Evolutionary conservation across 2,888 invertebrate genomes (phyloP).

Genomic region (Odontocolon sp.): DNA sequence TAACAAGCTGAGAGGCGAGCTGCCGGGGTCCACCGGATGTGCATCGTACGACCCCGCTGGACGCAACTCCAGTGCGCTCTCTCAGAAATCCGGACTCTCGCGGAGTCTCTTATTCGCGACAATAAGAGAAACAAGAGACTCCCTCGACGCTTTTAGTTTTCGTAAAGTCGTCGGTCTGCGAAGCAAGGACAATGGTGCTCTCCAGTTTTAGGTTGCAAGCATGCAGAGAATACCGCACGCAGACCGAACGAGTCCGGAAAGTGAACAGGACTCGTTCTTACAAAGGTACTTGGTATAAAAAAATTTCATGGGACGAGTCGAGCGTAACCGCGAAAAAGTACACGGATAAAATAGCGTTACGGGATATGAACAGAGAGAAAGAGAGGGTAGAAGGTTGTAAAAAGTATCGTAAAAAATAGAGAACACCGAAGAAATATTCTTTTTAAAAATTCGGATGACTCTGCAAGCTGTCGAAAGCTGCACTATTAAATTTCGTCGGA

Average conservation of each 20-base stretch:
- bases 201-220: not conserved
- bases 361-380: conserved; percentile 5
- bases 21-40: conserved; percentile 30
- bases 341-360: conserved; percentile 22
- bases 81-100: conserved; percentile 38
- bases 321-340: conserved; percentile 33
- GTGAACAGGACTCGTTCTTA: not conserved
- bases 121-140: conserved; percentile 58
- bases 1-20: conserved; percentile 54
- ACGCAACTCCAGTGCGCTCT: conserved; percentile 21
- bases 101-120: conserved; percentile 29
- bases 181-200: conserved; percentile 40
- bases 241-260: not conserved
- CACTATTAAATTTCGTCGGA: conserved; percentile 42
- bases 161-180: not conserved
- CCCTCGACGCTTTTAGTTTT: not conserved
- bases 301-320: conserved; percentile 9
- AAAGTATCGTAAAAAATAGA: conserved; percentile 44
- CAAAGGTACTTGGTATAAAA: not conserved
- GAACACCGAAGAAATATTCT: conserved; percentile 2
- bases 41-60: conserved; percentile 30
- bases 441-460: conserved; percentile 36
- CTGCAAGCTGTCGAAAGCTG: conserved; percentile 51
- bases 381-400: conserved; percentile 18
- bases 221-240: too few species aligned